phyloP scores from a whole-genome alignment of 2,797 vertebrate species.

The Prunella strophiata region DNA sequence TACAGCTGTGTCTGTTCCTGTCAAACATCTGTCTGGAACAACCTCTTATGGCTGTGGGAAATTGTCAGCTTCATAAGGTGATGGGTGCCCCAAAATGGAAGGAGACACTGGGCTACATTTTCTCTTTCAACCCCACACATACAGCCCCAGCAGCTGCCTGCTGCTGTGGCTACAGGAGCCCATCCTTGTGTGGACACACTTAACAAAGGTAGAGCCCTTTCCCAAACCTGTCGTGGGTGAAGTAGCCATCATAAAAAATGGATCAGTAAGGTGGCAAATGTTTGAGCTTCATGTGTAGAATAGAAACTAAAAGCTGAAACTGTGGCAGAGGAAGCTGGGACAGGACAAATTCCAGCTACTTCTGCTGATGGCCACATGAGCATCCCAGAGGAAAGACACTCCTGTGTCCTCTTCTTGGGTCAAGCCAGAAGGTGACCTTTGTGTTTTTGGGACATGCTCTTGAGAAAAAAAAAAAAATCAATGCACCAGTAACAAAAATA shows the following conservation, averaged over 20 bases:
- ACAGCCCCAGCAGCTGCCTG: neutral
- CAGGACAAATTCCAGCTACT: neutral
- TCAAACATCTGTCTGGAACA: neutral
- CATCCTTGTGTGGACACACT: neutral
- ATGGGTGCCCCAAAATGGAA: neutral
- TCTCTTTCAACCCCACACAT: neutral
- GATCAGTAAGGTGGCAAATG: neutral
- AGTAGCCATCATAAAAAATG: neutral
- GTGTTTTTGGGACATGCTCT: neutral
- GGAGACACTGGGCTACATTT: rapidly evolving
- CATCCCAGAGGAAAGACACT: neutral
- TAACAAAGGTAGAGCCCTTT: neutral
- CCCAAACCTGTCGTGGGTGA: rapidly evolving
- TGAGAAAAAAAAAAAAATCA: neutral
- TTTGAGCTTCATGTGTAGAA: neutral
- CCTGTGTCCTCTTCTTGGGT: neutral
- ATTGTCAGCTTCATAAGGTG: neutral
- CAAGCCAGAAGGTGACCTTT: neutral
- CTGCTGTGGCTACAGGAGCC: rapidly evolving
- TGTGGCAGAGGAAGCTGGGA: too few species aligned
- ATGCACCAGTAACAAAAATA: neutral
- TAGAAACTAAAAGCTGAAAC: neutral
- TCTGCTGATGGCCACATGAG: neutral
- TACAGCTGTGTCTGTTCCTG: neutral
- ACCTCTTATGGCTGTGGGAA: neutral